A percentile compares a stretch with the other conserved stretches of the same genome.
Evolutionary conservation across 2,888 invertebrate species (phyloP).

Genomic region (Diaperis boleti): DNA sequence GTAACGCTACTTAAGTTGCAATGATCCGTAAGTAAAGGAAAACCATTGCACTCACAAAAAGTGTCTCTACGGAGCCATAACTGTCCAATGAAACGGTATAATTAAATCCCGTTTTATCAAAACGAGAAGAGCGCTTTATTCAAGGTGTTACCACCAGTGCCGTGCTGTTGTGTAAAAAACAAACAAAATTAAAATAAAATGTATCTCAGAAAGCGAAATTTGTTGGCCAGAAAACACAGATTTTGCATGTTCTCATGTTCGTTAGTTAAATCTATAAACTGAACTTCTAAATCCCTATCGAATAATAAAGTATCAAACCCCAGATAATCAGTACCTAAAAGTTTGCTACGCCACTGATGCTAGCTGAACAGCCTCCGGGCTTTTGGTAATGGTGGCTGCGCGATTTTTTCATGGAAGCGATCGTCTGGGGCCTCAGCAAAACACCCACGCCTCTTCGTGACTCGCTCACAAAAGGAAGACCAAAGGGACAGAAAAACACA

Average conservation of each 20-base stretch:
- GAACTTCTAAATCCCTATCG: no score
- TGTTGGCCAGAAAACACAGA: no score
- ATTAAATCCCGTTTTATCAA: slow-evolving; percentile 32
- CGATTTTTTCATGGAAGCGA: slow-evolving; percentile 22
- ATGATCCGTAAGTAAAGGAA: slow-evolving; percentile 21
- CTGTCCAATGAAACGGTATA: slow-evolving; percentile 24
- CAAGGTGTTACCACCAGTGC: no score
- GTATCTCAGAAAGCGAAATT: no score
- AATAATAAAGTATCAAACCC: no score
- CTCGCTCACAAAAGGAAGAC: slow-evolving; percentile 37
- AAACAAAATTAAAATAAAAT: no score
- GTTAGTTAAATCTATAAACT: no score
- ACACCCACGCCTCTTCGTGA: slow-evolving; percentile 36
- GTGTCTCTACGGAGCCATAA: slow-evolving; percentile 24
- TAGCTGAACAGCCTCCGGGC: slow-evolving; percentile 14
- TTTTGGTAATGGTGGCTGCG: slow-evolving; percentile 14
- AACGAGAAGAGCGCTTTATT: slow-evolving; percentile 17
- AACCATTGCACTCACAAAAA: slow-evolving; percentile 19
- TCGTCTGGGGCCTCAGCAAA: slow-evolving; percentile 29
- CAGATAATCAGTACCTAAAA: no score
- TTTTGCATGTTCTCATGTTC: no score
- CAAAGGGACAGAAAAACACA: slow-evolving; percentile 8
- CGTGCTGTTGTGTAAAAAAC: no score
- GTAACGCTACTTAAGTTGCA: slow-evolving; percentile 22
- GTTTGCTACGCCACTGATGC: no score